Conservation (phyloP, 2,888 invertebrate species). For the Therioaphis trifolii region DNA sequence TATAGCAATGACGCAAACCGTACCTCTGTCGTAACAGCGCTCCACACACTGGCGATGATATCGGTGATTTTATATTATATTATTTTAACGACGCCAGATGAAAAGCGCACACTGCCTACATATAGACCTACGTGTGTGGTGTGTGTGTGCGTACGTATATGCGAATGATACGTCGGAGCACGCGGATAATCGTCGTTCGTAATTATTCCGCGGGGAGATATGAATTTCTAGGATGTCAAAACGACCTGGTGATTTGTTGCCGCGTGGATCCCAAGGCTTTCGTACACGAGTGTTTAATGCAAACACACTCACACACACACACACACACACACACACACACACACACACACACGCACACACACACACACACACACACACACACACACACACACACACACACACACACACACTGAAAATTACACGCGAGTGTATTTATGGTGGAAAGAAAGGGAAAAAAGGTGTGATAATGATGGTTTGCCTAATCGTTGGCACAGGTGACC, state of each 20-base stretch:
- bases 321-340: neutral
- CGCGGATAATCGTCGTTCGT: neutral
- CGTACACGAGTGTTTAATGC: neutral
- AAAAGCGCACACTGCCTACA: too few relatives aligned
- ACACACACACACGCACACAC: neutral
- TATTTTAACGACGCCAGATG: too few relatives aligned
- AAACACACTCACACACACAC: neutral
- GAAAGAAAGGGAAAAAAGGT: slow-evolving; percentile 24
- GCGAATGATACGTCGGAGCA: neutral
- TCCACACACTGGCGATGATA: too few relatives aligned
- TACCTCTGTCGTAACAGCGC: too few relatives aligned
- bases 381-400: neutral
- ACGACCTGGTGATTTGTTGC: slow-evolving; percentile 58
- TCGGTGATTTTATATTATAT: too few relatives aligned
- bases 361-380: neutral
- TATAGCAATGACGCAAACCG: too few relatives aligned
- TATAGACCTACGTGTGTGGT: too few relatives aligned
- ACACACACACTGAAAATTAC: neutral
- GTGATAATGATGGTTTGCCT: slow-evolving; percentile 59
- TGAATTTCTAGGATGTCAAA: slow-evolving; percentile 52
- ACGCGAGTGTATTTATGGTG: neutral
- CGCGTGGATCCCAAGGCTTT: slow-evolving; percentile 46
- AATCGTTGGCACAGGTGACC: slow-evolving; percentile 60
- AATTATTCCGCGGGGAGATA: slow-evolving; percentile 55
- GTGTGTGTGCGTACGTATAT: neutral